Evolutionary conservation across 2,113 vertebrate species (phyloP).

Genomic region (Brachyhypopomus occidentalis): DNA sequence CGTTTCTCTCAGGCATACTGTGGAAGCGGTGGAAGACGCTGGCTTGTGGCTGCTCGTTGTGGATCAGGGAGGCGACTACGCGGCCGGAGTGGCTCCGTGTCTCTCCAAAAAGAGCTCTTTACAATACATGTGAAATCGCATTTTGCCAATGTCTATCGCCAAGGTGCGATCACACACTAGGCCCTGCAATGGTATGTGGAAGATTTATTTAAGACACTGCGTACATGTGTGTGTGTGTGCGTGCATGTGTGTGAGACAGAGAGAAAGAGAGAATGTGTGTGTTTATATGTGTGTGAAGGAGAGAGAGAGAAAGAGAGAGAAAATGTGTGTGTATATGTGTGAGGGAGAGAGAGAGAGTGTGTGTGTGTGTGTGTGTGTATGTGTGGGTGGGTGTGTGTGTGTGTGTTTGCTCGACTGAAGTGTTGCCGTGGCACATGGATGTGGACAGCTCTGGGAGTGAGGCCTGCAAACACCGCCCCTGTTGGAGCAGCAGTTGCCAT

Average conservation of each 20-base stretch:
- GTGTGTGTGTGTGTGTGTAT: conserved; percentile 1
- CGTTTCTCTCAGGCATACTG: not conserved
- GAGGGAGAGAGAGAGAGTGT: not conserved
- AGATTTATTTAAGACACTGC: not conserved
- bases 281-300: not conserved
- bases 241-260: not conserved
- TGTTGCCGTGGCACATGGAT: conserved; percentile 27
- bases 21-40: not conserved
- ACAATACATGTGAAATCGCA: conserved; percentile 6
- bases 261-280: not conserved
- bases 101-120: not conserved
- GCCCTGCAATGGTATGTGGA: not conserved
- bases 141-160: not conserved
- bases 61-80: not conserved
- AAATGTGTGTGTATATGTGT: not conserved
- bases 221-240: not conserved
- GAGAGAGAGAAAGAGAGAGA: not conserved
- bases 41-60: conserved; percentile 1
- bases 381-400: not conserved
- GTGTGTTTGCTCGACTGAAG: conserved; percentile 35
- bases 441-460: conserved; percentile 26
- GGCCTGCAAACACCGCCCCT: conserved; percentile 37
- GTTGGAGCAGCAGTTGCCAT: conserved; percentile 53
- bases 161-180: not conserved
- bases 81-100: not conserved